These are phyloP conservation scores for Cherax destructor DNA, from an alignment of 1,140 invertebrate genomes.

Conservation along the genomic window DNA sequence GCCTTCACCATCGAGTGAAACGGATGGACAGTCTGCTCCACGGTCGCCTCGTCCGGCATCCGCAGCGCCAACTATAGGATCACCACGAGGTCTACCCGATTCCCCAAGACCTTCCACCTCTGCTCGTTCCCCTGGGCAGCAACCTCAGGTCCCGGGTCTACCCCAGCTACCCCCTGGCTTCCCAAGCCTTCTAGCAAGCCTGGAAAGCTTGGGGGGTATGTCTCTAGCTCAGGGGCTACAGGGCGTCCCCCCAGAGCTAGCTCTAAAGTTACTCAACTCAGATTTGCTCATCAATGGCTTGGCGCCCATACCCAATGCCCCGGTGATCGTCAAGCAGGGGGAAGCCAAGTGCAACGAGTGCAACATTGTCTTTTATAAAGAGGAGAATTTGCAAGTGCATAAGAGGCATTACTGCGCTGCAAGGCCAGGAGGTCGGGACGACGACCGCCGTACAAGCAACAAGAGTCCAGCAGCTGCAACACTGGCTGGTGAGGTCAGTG, in stretches of 20 bases:
- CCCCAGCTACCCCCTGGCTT: conserved; percentile 60
- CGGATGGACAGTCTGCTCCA: conserved; percentile 39
- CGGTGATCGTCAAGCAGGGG: conserved; percentile 78
- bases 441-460: conserved; percentile 67
- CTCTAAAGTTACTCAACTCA: conserved; percentile 76
- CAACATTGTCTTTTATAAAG: conserved; percentile 97
- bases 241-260: conserved; percentile 78
- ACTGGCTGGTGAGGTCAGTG: conserved; percentile 76
- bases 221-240: conserved; percentile 67
- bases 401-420: conserved; percentile 96
- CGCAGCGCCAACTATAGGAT: conserved; percentile 58
- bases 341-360: conserved; percentile 95
- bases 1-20: conserved; percentile 63
- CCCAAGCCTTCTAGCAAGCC: conserved; percentile 64
- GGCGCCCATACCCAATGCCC: conserved; percentile 75
- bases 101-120: conserved; percentile 71
- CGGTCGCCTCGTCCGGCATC: conserved; percentile 63
- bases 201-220: conserved; percentile 62
- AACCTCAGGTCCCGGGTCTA: conserved; percentile 56
- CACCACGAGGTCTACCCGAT: conserved; percentile 61
- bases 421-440: conserved; percentile 73
- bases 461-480: conserved; percentile 74
- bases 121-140: conserved; percentile 57
- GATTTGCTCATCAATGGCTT: conserved; percentile 75
- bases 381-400: conserved; percentile 95